Conservation (phyloP, 2,797 vertebrate species). For the Crocodylus rhombifer region DNA sequence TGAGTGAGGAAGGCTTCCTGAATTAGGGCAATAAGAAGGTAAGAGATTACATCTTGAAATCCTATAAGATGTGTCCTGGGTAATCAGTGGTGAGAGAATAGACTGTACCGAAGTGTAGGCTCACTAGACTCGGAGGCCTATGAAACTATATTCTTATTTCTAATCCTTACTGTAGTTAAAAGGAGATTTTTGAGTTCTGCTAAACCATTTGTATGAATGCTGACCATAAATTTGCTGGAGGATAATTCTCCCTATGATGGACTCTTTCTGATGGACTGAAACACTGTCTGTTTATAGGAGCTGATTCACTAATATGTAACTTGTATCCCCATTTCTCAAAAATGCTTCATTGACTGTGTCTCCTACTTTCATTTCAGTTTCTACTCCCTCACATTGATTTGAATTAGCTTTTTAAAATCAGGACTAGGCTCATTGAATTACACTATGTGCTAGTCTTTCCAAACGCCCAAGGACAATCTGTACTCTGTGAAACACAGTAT, state of each 20-base stretch:
- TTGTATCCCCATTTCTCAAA: conserved; percentile 47
- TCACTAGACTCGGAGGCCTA: neutral
- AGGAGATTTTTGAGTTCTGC: rapidly evolving
- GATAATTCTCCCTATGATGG: neutral
- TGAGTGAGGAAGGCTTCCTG: too few species aligned
- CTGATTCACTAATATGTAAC: neutral
- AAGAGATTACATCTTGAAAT: too few species aligned
- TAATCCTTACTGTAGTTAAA: neutral
- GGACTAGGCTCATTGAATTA: conserved; percentile 5
- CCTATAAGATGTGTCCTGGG: neutral
- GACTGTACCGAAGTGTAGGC: neutral
- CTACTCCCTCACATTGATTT: conserved; percentile 14
- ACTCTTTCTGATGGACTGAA: neutral
- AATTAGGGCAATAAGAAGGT: neutral
- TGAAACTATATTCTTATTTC: neutral
- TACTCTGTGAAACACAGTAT: neutral
- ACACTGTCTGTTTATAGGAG: neutral
- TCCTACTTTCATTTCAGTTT: conserved; percentile 35
- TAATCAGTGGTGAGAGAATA: neutral
- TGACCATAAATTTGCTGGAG: neutral
- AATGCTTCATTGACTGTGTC: conserved; percentile 45
- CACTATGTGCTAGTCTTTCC: neutral
- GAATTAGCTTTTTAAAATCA: conserved; percentile 64
- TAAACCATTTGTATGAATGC: neutral
- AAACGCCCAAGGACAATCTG: neutral